Evolutionary conservation across 1,140 invertebrate genomes (phyloP), one percentile per base, ranked within the genome.

Genomic region (Euura lappo): DNA sequence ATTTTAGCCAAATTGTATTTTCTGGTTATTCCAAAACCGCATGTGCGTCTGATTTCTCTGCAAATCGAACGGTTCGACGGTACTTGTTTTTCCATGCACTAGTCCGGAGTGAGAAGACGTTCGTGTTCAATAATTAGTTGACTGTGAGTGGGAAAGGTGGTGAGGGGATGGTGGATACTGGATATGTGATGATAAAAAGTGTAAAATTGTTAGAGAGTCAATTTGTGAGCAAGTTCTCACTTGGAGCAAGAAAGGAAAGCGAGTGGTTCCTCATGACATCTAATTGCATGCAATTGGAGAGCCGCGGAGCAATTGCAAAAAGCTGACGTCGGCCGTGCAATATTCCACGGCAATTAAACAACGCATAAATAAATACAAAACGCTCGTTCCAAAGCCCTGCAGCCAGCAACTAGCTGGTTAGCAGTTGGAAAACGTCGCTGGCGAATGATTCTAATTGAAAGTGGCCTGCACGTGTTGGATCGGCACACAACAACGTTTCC

Each of bases 351-450:
- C 51, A 60, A 60, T 60, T 60, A 60, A 60, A 60, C 51, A 60
- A 60, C 51, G 51, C 51, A 60, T 60, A 60, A 60, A 60, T 60
- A 60, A 60, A 60, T 60, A 60, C 51, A 60, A 60, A 60, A 60
- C 13, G 51, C 8, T 60, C 51, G 0, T 60, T 60, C 51, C 51
- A n/a, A 60, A 60, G 51, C 13, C 51, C 51, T n/a, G 13, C 51
- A n/a, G 51, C 51, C 28, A 28, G 28, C 28, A 28, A 1, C 28
- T 28, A n/a, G 13, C 51, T 60, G 51, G 51, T 60, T 60, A 60
- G 51, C 13, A 60, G 51, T 60, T 60, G 51, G 51, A 60, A 60
- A 60, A 60, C 51, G 51, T 60, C 51, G 51, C 51, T 60, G 51
- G 51, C 51, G 51, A 60, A 60, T 60, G 51, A 60, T 60, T 60